Evolutionary conservation across 2,888 invertebrate species (phyloP).

Genomic region (Tenthredo scrophulariae): DNA sequence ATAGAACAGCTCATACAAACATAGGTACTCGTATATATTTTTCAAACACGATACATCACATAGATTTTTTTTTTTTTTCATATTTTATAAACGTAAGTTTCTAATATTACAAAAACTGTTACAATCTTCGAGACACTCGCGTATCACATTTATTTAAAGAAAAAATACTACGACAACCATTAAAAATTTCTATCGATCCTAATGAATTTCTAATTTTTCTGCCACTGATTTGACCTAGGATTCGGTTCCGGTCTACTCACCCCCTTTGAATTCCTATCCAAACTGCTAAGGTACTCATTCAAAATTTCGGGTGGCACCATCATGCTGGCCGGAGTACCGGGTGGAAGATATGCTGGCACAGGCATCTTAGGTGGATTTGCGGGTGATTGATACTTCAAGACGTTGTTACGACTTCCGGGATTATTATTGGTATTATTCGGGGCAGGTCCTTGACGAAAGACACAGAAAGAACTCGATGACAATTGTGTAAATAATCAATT

Average conservation of each 20-base stretch:
- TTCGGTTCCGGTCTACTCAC: conserved; percentile 68
- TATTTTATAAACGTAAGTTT: not conserved
- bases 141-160: not conserved
- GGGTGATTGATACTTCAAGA: conserved; percentile 27
- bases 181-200: not conserved
- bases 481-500: not conserved
- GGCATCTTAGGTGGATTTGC: conserved; percentile 60
- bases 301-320: conserved; percentile 71
- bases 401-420: conserved; percentile 60
- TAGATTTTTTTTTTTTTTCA: not conserved
- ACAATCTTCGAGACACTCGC: not conserved
- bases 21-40: not conserved
- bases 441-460: not conserved
- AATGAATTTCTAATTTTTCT: conserved; percentile 32
- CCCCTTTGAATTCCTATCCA: conserved; percentile 67
- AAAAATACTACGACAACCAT: not conserved
- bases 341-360: conserved; percentile 55
- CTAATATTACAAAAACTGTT: not conserved
- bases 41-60: not conserved
- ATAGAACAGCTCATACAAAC: not conserved
- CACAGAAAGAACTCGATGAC: not conserved
- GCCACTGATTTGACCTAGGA: conserved; percentile 43
- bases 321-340: conserved; percentile 61
- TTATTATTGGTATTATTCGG: conserved; percentile 22
- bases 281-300: conserved; percentile 68